Base-by-base conservation (phyloP, 2,113 vertebrate species). In the Phalacrocorax pelagicus region DNA sequence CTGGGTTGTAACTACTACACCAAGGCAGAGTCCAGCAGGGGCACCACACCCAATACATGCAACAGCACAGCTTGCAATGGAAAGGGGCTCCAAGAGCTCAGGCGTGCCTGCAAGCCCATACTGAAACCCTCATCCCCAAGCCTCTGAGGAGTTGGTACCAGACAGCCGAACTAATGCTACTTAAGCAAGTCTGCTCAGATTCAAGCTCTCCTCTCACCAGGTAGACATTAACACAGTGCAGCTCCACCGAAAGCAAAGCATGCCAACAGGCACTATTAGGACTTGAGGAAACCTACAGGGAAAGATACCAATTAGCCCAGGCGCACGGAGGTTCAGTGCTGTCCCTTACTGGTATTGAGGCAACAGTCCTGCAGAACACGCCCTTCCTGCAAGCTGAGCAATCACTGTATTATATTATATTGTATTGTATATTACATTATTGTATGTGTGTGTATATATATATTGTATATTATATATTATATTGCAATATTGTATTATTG, bases 11-110 rank as follows among this genome's bases (percentile, higher is more conserved):
- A 30, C n/a, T 38, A 26, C 82, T 17, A 30, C 40, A 29, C 34
- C 34, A 73, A 63, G n/a, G 84, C 4, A n/a, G 21, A 52, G 12
- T 40, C 40, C 47, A 81, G 55, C 23, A 13, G 7, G 36, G 44
- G 14, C 22, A 72, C 18, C 10, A 8, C 1, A 42, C 13, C 12
- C 59, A 58, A 5, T 1, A 3, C 5, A 8, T 1, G 13, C 2
- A 36, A 27, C 32, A 55, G 9, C 44, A 40, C 2, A 72, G 81
- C 23, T n/a, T 38, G 16, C 17, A 32, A 11, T 4, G 67, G 34
- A 12, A 65, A 11, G 21, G 42, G 47, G 8, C 66, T 47, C 3
- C 2, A 40, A 52, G 7, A 8, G 54, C 65, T 70, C 24, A 62
- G 23, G 12, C 21, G 61, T 73, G 51, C 47, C 58, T 54, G 71